Conservation (phyloP, 1,140 invertebrate genomes). For the Leptopilina boulardi region DNA sequence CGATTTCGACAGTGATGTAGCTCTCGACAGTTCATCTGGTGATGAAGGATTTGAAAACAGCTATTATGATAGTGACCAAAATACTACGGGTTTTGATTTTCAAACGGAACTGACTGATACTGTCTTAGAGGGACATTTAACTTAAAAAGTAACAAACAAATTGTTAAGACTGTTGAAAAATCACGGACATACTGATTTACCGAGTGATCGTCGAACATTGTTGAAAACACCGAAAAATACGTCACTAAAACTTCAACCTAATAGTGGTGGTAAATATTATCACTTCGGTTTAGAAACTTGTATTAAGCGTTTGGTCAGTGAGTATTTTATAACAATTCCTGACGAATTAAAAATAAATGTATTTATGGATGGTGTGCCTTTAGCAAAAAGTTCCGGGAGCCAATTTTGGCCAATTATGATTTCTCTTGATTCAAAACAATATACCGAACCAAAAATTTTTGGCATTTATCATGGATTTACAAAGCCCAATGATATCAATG, state of each 20-base stretch:
- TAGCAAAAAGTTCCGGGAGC: slow-evolving; percentile 43
- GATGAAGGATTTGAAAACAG: too few species aligned
- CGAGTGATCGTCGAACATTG: slow-evolving; percentile 35
- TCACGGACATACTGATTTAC: slow-evolving; percentile 35
- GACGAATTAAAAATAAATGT: slow-evolving; percentile 34
- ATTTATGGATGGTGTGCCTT: slow-evolving; percentile 42
- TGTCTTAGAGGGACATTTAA: slow-evolving; percentile 10
- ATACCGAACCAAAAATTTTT: slow-evolving; percentile 47
- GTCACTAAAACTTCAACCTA: slow-evolving; percentile 16
- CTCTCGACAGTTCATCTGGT: too few species aligned
- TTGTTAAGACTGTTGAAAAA: slow-evolving; percentile 41
- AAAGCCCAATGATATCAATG: slow-evolving; percentile 46
- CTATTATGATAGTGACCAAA: too few species aligned
- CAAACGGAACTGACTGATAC: too few species aligned
- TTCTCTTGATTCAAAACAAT: slow-evolving; percentile 40
- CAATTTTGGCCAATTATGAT: slow-evolving; percentile 51
- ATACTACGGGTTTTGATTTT: too few species aligned
- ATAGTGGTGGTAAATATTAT: slow-evolving; percentile 35
- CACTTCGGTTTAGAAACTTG: slow-evolving; percentile 41
- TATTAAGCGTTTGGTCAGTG: slow-evolving; percentile 32
- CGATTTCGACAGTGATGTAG: too few species aligned
- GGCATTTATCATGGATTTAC: slow-evolving; percentile 42
- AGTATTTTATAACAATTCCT: slow-evolving; percentile 35
- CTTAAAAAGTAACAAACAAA: slow-evolving; percentile 29
- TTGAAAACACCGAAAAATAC: slow-evolving; percentile 36